Evolutionary conservation across 2,888 invertebrate genomes (phyloP).

Genomic region (Cantharis nigra): DNA sequence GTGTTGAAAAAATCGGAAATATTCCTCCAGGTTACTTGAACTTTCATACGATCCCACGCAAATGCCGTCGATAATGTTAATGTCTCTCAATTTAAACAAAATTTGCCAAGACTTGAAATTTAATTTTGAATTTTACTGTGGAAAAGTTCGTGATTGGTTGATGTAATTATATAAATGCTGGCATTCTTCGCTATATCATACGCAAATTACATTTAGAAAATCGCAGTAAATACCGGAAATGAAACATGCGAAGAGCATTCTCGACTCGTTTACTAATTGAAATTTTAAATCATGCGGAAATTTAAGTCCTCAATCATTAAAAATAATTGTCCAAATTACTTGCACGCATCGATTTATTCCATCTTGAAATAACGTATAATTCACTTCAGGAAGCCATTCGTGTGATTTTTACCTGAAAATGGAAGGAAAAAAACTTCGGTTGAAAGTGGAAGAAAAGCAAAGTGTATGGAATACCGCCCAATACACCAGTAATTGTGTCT

Average conservation of each 20-base stretch:
- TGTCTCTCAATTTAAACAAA: neutral
- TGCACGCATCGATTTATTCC: too few relatives aligned
- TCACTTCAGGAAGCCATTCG: too few relatives aligned
- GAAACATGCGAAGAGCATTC: neutral
- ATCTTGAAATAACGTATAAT: too few relatives aligned
- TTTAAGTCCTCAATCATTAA: neutral
- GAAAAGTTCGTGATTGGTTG: neutral
- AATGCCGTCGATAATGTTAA: neutral
- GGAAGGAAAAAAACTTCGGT: too few relatives aligned
- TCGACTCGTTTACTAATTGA: neutral
- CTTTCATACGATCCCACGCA: neutral
- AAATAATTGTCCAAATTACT: neutral
- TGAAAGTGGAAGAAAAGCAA: too few relatives aligned
- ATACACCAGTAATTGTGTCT: too few relatives aligned
- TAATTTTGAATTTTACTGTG: neutral
- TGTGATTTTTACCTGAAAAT: too few relatives aligned
- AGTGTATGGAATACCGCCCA: too few relatives aligned
- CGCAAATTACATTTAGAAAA: neutral
- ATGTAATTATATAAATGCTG: neutral
- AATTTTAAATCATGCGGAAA: neutral
- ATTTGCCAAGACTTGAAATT: neutral
- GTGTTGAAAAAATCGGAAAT: neutral
- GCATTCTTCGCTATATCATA: neutral
- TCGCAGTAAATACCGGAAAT: neutral
- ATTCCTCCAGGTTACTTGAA: neutral